Conservation (phyloP, 2,113 vertebrate genomes). For the Vidua chalybeata region DNA sequence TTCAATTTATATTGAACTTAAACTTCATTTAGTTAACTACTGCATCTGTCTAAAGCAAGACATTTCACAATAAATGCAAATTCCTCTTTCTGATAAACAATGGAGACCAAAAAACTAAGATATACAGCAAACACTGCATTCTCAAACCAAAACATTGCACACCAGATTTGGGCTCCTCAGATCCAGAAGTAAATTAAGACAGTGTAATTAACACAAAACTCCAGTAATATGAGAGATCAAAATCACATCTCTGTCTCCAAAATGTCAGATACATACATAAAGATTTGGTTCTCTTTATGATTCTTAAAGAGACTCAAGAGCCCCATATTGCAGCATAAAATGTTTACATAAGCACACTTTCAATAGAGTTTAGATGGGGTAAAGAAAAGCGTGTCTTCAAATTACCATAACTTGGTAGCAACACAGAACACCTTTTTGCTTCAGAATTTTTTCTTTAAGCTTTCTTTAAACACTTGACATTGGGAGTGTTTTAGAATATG, state of each 20-base stretch:
- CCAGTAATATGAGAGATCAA: background rate
- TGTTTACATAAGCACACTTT: background rate
- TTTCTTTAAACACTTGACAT: background rate
- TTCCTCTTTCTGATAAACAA: background rate
- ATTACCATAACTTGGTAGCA: background rate
- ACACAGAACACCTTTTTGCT: background rate
- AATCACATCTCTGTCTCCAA: background rate
- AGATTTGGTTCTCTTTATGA: background rate
- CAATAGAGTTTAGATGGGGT: rapidly evolving
- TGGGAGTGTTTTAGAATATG: background rate
- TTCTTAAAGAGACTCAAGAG: background rate
- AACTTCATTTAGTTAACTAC: background rate
- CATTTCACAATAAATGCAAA: background rate
- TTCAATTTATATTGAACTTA: background rate
- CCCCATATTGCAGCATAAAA: background rate
- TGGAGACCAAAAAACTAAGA: background rate
- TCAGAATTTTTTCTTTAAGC: background rate
- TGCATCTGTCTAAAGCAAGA: background rate
- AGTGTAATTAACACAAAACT: background rate
- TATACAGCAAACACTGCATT: background rate
- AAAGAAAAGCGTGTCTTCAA: background rate
- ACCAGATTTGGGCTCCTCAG: background rate
- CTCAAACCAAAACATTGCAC: background rate
- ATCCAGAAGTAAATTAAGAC: background rate
- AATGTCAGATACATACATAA: background rate